Conservation (phyloP, 2,113 vertebrate species). For the Charina bottae region DNA sequence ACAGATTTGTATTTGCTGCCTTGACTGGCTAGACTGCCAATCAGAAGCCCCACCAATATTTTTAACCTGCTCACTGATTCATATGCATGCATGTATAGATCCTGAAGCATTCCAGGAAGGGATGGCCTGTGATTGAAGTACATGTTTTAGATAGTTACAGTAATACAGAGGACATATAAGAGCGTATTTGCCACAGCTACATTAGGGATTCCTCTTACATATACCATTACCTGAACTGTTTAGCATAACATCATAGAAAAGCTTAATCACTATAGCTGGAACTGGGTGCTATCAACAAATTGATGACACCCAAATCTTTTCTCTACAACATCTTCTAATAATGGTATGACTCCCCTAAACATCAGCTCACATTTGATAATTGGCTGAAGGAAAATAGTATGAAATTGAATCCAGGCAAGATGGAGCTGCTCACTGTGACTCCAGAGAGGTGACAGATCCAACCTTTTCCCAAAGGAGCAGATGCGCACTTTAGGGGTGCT, state of each 20-base stretch:
- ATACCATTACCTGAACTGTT: background rate
- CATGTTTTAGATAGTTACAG: background rate
- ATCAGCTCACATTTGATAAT: background rate
- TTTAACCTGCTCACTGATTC: constrained; percentile 6
- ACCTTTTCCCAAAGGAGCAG: background rate
- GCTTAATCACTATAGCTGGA: background rate
- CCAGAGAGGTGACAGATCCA: background rate
- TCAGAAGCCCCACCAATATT: background rate
- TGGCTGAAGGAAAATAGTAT: background rate
- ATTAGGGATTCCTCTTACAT: background rate
- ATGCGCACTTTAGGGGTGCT: background rate
- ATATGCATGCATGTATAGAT: constrained; percentile 9
- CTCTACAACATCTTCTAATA: background rate
- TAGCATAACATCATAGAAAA: background rate
- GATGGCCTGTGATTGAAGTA: background rate
- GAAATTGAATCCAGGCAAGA: background rate
- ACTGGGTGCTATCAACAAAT: background rate
- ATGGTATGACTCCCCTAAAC: background rate
- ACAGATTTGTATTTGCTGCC: constrained; percentile 29
- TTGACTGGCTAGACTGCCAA: constrained; percentile 25
- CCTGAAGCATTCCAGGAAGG: background rate
- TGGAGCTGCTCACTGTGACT: background rate
- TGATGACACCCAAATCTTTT: background rate
- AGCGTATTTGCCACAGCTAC: background rate
- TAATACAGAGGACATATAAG: background rate